Base-by-base conservation (phyloP, 1,140 invertebrate genomes). In the Sipha flava region DNA sequence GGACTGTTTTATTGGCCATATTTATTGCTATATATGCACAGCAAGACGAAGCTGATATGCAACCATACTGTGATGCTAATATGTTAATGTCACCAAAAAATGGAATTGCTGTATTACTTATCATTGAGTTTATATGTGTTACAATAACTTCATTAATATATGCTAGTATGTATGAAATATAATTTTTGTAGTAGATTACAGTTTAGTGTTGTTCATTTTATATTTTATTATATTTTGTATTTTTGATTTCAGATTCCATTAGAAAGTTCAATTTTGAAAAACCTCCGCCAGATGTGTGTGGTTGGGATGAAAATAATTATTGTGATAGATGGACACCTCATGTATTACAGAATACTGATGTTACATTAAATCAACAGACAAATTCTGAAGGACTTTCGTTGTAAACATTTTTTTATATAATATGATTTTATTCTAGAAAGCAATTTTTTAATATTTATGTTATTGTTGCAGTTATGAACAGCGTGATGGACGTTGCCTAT, bases 31-130 rank as follows among this genome's bases (percentile, higher is more conserved):
- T 77, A 7, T 77, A 77, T 29, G 52, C 73, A 18, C 73, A 77
- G 43, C 21, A 77, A 77, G 73, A 77, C 40, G 18, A 57, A 43
- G 52, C 73, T 18, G 73, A 77, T 43, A 59, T 77, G 34, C 12
- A 77, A 43, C 73, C 73, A 5, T 77, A 77, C 18, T 77, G 73
- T 29, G 73, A 77, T 77, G 73, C 52, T 18, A 77, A 77, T 26
- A 12, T 57, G 29, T 59, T 77, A 26, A 77, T 77, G 21, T 77
- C 73, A 26, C 73, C 73, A 4, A 77, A 77, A 77, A 77, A 77
- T 77, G 73, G 73, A 26, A 57, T 77, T 18, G 73, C 73, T 3
- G 7, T 59, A 5, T 77, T 77, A 37, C 52, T 77, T 21, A 16
- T 77, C 43, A 40, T 77, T n/a, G 73, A 77, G 18, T 77, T 77